Evolutionary conservation across 2,888 invertebrate genomes (phyloP), one percentile per base, ranked within the genome.

Genomic region (Amphipyra berbera): DNA sequence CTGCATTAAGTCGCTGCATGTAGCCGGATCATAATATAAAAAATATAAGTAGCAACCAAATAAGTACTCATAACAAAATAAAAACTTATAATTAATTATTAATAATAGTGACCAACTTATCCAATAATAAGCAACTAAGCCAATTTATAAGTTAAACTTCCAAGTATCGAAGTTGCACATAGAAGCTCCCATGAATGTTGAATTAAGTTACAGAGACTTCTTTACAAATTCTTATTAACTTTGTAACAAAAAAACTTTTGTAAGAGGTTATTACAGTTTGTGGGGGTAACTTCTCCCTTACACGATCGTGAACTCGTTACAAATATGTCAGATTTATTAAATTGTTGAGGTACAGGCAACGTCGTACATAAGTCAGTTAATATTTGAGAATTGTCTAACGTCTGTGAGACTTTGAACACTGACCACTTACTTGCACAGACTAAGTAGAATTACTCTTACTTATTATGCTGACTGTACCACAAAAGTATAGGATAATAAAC

Each of bases 141-240:
- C 73, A 74, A 76, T 82, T 79, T 77, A 62, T 69, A 61, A 76
- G 69, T 68, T 69, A 73, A 83, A 82, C 76, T 84, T 75, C 48
- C 27, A 65, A 72, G 49, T 54, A 49, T 70, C 61, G 70, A 78
- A 80, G 79, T 78, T 74, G 68, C 74, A 66, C 72, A 62, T 74
- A 77, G 30, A 69, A 77, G 67, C 77, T 70, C 69, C 75, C 80
- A 82, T 86, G 79, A 88, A 88, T 85, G 73, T 85, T 81, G 79
- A 78, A 85, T 83, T 82, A 85, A 84, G 75, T 82, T 77, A 68
- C 70, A 76, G 65, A 76, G 71, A 79, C 72, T 81, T 85, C 79
- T 81, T 84, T 72, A 79, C 79, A 85, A 87, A 87, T 87, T 88
- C 82, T 84, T 86, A 86, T 71, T 83, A 87, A 85, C 80, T 87